A percentile compares a stretch with the other conserved stretches of the same genome.
Evolutionary conservation across 2,888 invertebrate species (phyloP).

Genomic region (Furcula furcula): DNA sequence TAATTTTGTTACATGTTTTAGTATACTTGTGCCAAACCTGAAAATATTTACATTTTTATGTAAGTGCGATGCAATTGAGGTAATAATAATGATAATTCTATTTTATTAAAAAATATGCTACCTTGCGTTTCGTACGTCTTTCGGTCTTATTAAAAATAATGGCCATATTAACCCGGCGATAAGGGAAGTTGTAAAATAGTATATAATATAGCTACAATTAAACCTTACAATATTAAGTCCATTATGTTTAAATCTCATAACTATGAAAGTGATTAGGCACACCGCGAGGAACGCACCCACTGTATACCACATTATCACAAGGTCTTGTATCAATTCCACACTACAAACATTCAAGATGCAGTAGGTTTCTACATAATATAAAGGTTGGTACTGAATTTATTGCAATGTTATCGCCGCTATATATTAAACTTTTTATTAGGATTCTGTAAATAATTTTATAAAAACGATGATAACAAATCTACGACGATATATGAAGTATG

Average conservation of each 20-base stretch:
- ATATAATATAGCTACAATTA: constrained; percentile 46
- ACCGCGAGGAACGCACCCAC: constrained; percentile 38
- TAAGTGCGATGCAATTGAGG: no score
- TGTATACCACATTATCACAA: constrained; percentile 50
- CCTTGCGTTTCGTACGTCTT: constrained; percentile 61
- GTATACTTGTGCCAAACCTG: constrained; percentile 4
- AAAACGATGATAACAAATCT: no score
- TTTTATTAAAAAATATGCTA: no score
- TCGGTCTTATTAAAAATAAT: constrained; percentile 53
- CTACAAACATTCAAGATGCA: constrained; percentile 27
- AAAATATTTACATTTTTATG: no score
- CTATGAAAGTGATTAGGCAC: constrained; percentile 40
- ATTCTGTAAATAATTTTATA: no score
- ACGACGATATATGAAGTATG: no score
- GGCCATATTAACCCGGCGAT: constrained; percentile 50
- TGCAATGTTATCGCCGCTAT: no score
- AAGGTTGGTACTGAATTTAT: no score
- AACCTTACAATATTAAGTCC: constrained; percentile 53
- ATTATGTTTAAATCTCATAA: constrained; percentile 44
- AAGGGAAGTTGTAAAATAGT: constrained; percentile 39
- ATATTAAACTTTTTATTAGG: no score
- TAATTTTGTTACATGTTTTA: constrained; percentile 28
- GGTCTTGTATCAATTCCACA: constrained; percentile 4
- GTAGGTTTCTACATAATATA: no score
- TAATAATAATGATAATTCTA: no score